phyloP scores from a whole-genome alignment of 2,888 invertebrate genomes.

The Ectemnius continuus region DNA sequence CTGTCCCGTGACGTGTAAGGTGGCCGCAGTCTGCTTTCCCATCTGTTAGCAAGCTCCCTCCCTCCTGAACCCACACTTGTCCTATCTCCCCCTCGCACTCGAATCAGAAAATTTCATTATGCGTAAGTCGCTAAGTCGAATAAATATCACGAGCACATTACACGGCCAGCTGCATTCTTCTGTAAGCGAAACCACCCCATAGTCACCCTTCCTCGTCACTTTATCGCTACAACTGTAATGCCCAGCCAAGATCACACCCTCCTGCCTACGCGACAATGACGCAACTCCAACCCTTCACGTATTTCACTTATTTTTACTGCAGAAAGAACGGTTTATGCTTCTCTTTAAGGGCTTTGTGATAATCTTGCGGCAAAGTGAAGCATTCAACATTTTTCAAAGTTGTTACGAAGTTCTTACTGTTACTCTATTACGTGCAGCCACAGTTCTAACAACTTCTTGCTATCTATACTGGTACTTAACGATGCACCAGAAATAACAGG shows the following conservation, averaged over 20 bases:
- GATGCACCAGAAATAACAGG: too few species aligned
- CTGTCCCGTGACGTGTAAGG: constrained; percentile 43
- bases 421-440: too few species aligned
- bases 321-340: too few species aligned
- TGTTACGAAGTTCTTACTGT: too few species aligned
- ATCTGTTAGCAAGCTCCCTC: constrained; percentile 36
- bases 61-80: constrained; percentile 31
- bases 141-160: constrained; percentile 36
- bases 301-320: too few species aligned
- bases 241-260: neutral
- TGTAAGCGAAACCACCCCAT: neutral
- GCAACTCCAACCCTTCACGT: too few species aligned
- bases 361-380: too few species aligned
- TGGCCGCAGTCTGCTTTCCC: constrained; percentile 37
- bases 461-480: too few species aligned
- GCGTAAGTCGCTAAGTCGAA: constrained; percentile 40
- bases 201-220: constrained; percentile 1
- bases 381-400: too few species aligned
- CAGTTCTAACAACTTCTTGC: too few species aligned
- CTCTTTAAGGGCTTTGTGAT: too few species aligned
- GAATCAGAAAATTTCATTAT: constrained; percentile 50
- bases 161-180: constrained; percentile 8
- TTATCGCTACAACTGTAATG: constrained; percentile 4
- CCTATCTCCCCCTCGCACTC: constrained; percentile 13
- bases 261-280: neutral